Evolutionary conservation across 2,113 vertebrate genomes (phyloP), one percentile per base, ranked within the genome.

Genomic region (Otus sunia): DNA sequence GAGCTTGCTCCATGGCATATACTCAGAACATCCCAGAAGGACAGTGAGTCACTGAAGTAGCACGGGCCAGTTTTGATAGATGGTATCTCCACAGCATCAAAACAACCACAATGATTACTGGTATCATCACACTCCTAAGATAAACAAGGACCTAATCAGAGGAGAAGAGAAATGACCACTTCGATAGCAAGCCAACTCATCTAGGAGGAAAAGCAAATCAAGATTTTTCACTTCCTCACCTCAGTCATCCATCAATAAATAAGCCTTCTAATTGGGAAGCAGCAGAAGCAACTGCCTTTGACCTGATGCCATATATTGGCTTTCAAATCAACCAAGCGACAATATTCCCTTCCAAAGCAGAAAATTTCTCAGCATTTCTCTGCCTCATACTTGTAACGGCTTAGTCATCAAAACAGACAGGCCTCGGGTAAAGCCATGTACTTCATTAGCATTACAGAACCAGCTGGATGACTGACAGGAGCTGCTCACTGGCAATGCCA

Each of bases 281-380:
- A 83, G 87, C 30, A 92, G 62, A 95, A 94, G 53, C 52, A 91
- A 53, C 84, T 81, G 82, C 72, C 55, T 93, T 83, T 93, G 90
- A 94, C 92, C 59, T 16, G 37, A 50, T 88, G 85, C 63, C 90
- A 95, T 79, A 79, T 92, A 86, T 37, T 25, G 25, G 74, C 66
- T 95, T 96, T 94, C 93, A 82, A 90, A 87, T 95, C 93, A 95
- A 86, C 49, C 26, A 37, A 79, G 37, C 25, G 76, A 86, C 62
- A 76, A 66, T 12, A 93, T 71, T 80, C 49, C 55, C 41, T 86
- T 85, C 92, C 96, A 94, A 87, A 88, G 77, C 74, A 94, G 66
- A 82, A 83, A 45, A 77, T 32, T 63, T 59, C 68, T 88, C 67
- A 74, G 82, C 18, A 5, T 74, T 93, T 77, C 72, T 94, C 73